Evolutionary conservation across 1,140 invertebrate genomes (phyloP).

Genomic region (Caerostris extrusa): DNA sequence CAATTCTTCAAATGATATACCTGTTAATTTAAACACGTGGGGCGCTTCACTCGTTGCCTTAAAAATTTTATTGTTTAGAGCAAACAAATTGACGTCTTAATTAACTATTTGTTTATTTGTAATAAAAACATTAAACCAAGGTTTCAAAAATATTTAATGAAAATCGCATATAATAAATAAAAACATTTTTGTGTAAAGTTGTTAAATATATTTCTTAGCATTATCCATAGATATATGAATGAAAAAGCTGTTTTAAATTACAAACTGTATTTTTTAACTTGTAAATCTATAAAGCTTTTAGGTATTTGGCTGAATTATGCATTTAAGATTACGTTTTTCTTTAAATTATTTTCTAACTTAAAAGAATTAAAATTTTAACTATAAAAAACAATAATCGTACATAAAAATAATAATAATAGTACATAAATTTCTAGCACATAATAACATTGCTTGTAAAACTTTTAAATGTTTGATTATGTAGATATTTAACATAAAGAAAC

Average conservation of each 20-base stretch:
- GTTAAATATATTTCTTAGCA: neutral
- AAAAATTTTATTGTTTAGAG: neutral
- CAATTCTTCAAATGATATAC: neutral
- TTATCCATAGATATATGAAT: neutral
- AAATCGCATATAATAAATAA: neutral
- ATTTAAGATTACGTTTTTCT: too few species aligned
- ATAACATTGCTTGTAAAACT: too few species aligned
- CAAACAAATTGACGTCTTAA: neutral
- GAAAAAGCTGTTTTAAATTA: neutral
- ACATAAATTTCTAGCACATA: too few species aligned
- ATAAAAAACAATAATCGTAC: too few species aligned
- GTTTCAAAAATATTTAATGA: neutral
- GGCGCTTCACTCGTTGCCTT: too few species aligned
- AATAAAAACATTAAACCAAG: neutral
- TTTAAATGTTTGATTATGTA: too few species aligned
- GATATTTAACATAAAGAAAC: too few species aligned
- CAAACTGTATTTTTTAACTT: neutral
- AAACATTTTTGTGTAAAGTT: neutral
- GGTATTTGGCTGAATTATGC: too few species aligned
- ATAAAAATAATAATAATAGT: too few species aligned
- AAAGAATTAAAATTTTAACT: too few species aligned
- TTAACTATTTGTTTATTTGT: neutral
- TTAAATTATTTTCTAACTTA: too few species aligned
- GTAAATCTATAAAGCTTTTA: neutral
- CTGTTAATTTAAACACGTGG: neutral